Percentiles rank a stretch among this genome's conserved stretches.
Evolutionary conservation across 1,140 invertebrate genomes (phyloP).

Genomic region (Conopomorpha cramerella): DNA sequence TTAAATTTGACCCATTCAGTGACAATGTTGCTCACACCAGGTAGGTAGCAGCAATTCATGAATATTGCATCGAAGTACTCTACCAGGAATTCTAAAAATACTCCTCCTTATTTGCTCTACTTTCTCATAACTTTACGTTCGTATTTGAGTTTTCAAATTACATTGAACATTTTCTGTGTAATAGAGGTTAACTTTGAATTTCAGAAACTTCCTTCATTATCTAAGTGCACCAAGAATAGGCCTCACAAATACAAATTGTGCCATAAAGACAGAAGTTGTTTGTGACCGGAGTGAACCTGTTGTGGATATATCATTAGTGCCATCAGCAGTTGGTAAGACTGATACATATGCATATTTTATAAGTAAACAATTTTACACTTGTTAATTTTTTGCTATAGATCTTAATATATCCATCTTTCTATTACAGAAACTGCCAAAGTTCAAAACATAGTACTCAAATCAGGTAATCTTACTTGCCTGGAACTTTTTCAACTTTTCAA

Average conservation of each 20-base stretch:
- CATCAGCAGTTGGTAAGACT: conserved; percentile 51
- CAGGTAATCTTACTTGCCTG: conserved; percentile 70
- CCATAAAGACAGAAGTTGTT: conserved; percentile 76
- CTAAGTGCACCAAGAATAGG: conserved; percentile 67
- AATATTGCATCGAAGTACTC: conserved; percentile 1
- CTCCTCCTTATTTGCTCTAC: no score
- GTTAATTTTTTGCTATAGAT: neutral
- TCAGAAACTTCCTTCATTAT: conserved; percentile 73
- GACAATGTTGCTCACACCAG: conserved; percentile 69
- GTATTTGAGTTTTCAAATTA: neutral
- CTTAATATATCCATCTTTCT: conserved; percentile 6
- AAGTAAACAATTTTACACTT: neutral
- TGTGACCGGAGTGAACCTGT: conserved; percentile 77
- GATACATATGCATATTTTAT: neutral
- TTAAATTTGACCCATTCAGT: conserved; percentile 83
- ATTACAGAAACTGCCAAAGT: conserved; percentile 67
- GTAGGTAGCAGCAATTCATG: conserved; percentile 65
- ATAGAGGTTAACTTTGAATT: conserved; percentile 9
- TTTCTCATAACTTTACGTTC: no score
- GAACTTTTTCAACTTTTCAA: conserved; percentile 82
- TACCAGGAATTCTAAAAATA: neutral
- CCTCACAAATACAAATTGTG: conserved; percentile 74
- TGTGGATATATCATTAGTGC: conserved; percentile 62
- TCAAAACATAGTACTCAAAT: conserved; percentile 73
- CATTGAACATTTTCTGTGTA: neutral